Evolutionary conservation across 1,140 invertebrate species (phyloP), one percentile per base, ranked within the genome.

Genomic region (Drosophila arawakana): DNA sequence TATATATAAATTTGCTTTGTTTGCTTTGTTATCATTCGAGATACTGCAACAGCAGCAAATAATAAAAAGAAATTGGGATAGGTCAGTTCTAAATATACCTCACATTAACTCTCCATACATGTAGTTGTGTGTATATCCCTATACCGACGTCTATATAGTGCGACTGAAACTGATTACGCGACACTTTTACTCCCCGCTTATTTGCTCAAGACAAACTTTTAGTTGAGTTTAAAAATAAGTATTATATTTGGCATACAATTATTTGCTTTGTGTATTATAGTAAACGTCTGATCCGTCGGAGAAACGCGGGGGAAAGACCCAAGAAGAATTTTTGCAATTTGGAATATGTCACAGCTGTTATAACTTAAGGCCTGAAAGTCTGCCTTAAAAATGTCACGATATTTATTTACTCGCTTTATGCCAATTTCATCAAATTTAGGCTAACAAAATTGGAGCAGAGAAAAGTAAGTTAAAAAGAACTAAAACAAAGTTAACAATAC

Each of bases 331-430:
- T 15, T 18, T 37, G 30, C 7, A 37, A 55, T 55, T 37, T 10
- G 15, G 41, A 67, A 60, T 49, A 10, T 18, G 18, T 13, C 11
- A 43, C 80, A 82, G 75, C 80, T 82, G 80, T 82, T 70, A 50
- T 74, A 74, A 77, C 74, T 67, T 37, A n/a, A 34, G 50, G 34
- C 34, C 34, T 39, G 13, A 37, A 25, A 10, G 44, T 9, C 50
- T 35, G 44, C 10, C 21, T 39, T 13, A 30, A 41, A 43, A 37
- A 34, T 55, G 52, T 50, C 41, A 10, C 34, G 47, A 34, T 62
- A 37, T 55, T 46, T 34, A 47, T 66, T 63, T 63, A 10, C 18
- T 9, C 2, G 43, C 44, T 34, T 60, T 60, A 50, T 50, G 10
- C 25, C 11, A n/a, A 54, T 1, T n/a, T 25, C 3, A 2, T 6